phyloP scores from a whole-genome alignment of 2,113 vertebrate genomes.

The Notarius lentiginosus region DNA sequence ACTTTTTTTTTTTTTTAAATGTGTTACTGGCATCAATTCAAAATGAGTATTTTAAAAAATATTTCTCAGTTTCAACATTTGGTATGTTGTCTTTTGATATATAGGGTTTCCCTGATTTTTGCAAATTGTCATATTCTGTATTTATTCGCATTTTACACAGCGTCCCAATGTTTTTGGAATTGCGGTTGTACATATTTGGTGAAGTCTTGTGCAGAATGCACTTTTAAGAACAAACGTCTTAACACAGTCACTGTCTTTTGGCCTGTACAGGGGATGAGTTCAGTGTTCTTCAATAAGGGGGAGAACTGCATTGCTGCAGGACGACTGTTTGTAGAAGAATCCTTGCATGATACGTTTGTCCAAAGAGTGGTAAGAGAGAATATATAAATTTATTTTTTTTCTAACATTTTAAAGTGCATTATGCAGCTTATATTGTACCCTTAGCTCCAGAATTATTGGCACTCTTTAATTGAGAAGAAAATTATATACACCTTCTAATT shows the following conservation, averaged over 20 bases:
- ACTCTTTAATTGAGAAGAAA: too few species aligned
- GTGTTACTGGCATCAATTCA: too few species aligned
- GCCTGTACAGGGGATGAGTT: constrained; percentile 79
- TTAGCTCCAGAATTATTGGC: too few species aligned
- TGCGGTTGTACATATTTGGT: background rate
- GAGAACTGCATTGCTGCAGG: constrained; percentile 89
- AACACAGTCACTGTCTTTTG: background rate
- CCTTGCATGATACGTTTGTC: constrained; percentile 80
- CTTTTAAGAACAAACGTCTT: background rate
- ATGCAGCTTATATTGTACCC: background rate
- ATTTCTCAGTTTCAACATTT: too few species aligned
- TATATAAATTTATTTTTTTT: background rate
- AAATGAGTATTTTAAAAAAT: too few species aligned
- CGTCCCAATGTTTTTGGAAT: too few species aligned
- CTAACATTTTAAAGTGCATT: background rate
- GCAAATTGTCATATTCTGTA: too few species aligned
- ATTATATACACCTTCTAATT: too few species aligned
- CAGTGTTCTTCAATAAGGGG: constrained; percentile 89
- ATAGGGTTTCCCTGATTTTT: too few species aligned
- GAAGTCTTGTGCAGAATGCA: background rate
- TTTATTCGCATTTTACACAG: too few species aligned
- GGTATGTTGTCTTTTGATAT: too few species aligned
- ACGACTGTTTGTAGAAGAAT: constrained; percentile 81
- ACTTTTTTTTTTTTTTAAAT: too few species aligned
- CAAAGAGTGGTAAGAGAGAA: constrained; percentile 74